phyloP scores from a whole-genome alignment of 1,140 invertebrate genomes.

The Sycophaga agraensis region DNA sequence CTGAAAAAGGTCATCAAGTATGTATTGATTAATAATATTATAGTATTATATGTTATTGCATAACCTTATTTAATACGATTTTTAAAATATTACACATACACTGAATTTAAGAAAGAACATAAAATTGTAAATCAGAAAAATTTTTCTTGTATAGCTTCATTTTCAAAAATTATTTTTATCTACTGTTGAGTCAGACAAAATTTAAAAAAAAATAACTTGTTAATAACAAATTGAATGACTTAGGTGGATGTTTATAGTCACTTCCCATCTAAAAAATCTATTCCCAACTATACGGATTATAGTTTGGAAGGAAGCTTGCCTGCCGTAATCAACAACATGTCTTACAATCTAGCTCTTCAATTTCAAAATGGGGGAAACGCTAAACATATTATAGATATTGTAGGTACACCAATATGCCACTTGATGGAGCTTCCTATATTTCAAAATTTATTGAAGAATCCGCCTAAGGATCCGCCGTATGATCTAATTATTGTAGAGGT shows the following conservation, averaged over 20 bases:
- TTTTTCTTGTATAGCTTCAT: too few species aligned
- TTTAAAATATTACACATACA: too few species aligned
- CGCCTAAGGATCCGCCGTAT: conserved; percentile 13
- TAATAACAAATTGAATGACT: too few species aligned
- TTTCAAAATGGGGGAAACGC: background rate
- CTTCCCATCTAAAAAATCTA: conserved; percentile 46
- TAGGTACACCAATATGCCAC: background rate
- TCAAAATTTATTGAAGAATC: conserved; percentile 16
- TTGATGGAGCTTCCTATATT: background rate
- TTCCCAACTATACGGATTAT: conserved; percentile 43
- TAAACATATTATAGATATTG: background rate
- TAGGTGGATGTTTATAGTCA: conserved; percentile 61
- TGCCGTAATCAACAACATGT: conserved; percentile 36
- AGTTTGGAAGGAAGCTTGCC: conserved; percentile 39
- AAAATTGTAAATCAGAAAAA: too few species aligned
- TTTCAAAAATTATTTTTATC: too few species aligned
- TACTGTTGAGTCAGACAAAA: too few species aligned
- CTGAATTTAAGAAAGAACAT: too few species aligned
- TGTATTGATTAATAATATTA: too few species aligned
- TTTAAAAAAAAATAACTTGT: too few species aligned
- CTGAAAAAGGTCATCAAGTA: conserved; percentile 58
- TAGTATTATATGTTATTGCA: too few species aligned
- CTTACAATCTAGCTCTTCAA: background rate
- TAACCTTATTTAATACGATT: too few species aligned
- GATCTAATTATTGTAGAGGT: too few species aligned